These are phyloP conservation scores for Eupithecia dodoneata DNA, from an alignment of 2,888 invertebrate genomes.

Conservation along the genomic window DNA sequence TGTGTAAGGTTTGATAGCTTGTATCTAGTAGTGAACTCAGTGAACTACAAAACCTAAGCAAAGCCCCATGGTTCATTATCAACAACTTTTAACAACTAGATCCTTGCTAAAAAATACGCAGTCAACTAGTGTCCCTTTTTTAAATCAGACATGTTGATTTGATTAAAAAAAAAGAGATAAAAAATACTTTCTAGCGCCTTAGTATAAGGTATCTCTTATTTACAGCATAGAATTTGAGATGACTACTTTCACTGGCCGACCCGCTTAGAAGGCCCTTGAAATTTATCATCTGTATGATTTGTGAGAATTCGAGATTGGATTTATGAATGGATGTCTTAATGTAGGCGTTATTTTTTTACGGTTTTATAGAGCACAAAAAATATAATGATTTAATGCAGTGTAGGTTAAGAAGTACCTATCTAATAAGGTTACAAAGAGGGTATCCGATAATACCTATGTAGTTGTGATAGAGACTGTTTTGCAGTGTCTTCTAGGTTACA, in stretches of 20 bases:
- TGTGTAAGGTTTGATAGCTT: too few relatives aligned
- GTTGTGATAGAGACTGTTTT: not conserved
- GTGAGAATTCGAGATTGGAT: slow-evolving; percentile 42
- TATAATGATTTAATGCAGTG: not conserved
- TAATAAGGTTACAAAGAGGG: not conserved
- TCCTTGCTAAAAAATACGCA: too few relatives aligned
- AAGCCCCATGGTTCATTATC: too few relatives aligned
- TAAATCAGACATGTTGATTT: not conserved
- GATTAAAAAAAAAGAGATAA: not conserved
- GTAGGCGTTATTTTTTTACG: slow-evolving; percentile 35
- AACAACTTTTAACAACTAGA: too few relatives aligned
- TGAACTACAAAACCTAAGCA: too few relatives aligned
- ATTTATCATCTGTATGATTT: slow-evolving; percentile 47
- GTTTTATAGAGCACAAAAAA: slow-evolving; percentile 15
- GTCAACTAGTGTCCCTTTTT: not conserved
- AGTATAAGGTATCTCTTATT: slow-evolving; percentile 20
- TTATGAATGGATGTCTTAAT: slow-evolving; percentile 41
- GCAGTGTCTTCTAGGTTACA: not conserved
- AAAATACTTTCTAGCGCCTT: slow-evolving; percentile 23
- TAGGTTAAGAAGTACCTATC: not conserved
- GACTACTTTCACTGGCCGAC: slow-evolving; percentile 69
- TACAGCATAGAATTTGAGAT: slow-evolving; percentile 26
- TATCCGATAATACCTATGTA: not conserved
- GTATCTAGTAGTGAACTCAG: too few relatives aligned
- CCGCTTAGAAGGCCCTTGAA: slow-evolving; percentile 59